Evolutionary conservation across 2,888 invertebrate genomes (phyloP).

Genomic region (Tetranychus piercei): DNA sequence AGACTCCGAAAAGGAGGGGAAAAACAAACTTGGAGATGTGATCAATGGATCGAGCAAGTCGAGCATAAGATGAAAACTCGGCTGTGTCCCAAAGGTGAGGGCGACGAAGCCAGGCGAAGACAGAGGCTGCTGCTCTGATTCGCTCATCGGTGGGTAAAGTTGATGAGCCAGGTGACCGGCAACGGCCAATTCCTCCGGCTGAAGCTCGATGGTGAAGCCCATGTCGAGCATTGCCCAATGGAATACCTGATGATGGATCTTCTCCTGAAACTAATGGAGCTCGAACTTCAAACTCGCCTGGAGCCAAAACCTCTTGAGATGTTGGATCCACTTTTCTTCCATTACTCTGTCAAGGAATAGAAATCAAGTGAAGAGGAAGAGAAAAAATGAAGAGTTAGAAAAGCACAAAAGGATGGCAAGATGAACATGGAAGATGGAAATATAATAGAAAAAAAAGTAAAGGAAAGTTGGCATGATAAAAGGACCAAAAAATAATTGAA

Average conservation of each 20-base stretch:
- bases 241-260: conserved; percentile 14
- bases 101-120: conserved; percentile 44
- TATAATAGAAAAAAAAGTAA: background rate
- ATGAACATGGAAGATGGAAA: background rate
- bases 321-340: conserved; percentile 9
- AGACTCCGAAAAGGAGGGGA: conserved; percentile 76
- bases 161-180: conserved; percentile 5
- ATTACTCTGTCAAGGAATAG: conserved; percentile 9
- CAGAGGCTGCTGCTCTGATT: conserved; percentile 25
- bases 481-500: background rate
- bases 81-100: conserved; percentile 59
- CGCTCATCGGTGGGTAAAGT: conserved; percentile 3
- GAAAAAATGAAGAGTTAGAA: background rate
- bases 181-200: background rate
- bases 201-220: background rate
- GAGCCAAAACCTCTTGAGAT: conserved; percentile 4
- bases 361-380: background rate
- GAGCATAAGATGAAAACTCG: conserved; percentile 38
- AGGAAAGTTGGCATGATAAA: background rate
- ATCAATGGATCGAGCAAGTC: conserved; percentile 72
- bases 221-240: background rate
- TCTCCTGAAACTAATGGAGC: conserved; percentile 16
- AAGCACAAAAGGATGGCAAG: background rate
- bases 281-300: conserved; percentile 12
- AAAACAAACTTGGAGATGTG: conserved; percentile 83